A percentile compares a stretch with the other conserved stretches of the same genome.
phyloP scores from a whole-genome alignment of 2,797 vertebrate species.

The Acomys russatus region DNA sequence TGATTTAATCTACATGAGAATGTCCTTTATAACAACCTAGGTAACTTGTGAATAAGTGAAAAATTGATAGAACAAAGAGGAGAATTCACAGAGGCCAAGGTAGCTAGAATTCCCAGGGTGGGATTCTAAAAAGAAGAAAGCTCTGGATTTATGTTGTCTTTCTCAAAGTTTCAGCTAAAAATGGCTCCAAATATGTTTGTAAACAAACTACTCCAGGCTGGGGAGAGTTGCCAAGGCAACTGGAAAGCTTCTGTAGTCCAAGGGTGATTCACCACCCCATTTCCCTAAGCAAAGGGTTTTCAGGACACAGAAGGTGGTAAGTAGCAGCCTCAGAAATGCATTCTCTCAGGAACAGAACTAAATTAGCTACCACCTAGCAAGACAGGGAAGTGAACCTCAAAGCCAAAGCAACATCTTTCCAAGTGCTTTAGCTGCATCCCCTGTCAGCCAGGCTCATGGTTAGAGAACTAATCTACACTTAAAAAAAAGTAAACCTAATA shows the following conservation, averaged over 20 bases:
- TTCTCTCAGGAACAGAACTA: neutral
- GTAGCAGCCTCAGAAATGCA: neutral
- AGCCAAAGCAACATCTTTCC: neutral
- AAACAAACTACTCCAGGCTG: neutral
- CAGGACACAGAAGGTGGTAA: neutral
- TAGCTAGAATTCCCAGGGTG: neutral
- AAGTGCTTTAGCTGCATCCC: neutral
- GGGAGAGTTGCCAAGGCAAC: neutral
- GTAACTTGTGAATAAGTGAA: neutral
- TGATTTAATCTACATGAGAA: neutral
- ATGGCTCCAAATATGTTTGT: neutral
- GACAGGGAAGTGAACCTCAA: neutral
- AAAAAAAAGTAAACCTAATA: constrained; percentile 10
- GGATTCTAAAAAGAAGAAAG: neutral
- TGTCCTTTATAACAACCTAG: neutral
- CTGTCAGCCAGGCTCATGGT: neutral
- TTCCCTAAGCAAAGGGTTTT: neutral
- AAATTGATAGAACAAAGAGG: neutral
- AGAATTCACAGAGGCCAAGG: neutral
- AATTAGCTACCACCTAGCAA: neutral
- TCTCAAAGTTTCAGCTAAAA: constrained; percentile 23
- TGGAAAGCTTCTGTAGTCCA: neutral
- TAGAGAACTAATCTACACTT: neutral
- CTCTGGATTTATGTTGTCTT: neutral
- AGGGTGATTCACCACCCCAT: neutral